Conservation (phyloP, 2,113 vertebrate genomes). For the Callocephalon fimbriatum region DNA sequence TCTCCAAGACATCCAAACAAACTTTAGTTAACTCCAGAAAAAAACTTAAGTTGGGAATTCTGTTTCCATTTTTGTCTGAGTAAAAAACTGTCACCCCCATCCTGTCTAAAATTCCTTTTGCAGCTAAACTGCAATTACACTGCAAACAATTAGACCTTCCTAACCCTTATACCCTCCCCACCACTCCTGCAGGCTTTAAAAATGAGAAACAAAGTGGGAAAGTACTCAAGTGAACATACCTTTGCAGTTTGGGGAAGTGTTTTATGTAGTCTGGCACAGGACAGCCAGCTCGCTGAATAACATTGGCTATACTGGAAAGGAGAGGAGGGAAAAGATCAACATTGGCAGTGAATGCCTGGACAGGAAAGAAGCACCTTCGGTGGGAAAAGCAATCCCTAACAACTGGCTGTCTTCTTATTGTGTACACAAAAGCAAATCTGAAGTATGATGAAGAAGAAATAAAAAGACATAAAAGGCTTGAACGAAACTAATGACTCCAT, state of each 20-base stretch:
- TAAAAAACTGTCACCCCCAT: not conserved
- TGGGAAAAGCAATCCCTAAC: not conserved
- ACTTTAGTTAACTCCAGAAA: not conserved
- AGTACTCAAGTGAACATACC: constrained; percentile 68
- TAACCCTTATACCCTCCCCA: not conserved
- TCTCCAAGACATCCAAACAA: not conserved
- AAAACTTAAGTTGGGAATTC: fast-evolving
- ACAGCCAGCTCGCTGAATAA: constrained; percentile 94
- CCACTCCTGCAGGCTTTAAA: not conserved
- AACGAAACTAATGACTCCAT: not conserved
- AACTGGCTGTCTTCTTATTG: not conserved
- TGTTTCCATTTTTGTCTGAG: not conserved
- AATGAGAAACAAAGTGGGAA: not conserved
- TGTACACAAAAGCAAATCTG: not conserved
- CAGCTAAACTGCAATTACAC: not conserved
- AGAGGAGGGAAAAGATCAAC: not conserved
- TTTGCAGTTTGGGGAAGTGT: constrained; percentile 88
- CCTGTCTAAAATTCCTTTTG: not conserved
- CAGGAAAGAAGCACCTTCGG: not conserved
- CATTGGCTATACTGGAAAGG: constrained; percentile 86
- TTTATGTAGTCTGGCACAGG: constrained; percentile 95
- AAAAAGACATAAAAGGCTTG: not conserved
- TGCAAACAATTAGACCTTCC: not conserved
- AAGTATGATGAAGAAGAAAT: not conserved
- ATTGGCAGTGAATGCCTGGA: not conserved